Percentiles rank a stretch among this genome's conserved stretches.
Evolutionary conservation across 2,888 invertebrate genomes (phyloP).

Genomic region (Polymixis lichenea): DNA sequence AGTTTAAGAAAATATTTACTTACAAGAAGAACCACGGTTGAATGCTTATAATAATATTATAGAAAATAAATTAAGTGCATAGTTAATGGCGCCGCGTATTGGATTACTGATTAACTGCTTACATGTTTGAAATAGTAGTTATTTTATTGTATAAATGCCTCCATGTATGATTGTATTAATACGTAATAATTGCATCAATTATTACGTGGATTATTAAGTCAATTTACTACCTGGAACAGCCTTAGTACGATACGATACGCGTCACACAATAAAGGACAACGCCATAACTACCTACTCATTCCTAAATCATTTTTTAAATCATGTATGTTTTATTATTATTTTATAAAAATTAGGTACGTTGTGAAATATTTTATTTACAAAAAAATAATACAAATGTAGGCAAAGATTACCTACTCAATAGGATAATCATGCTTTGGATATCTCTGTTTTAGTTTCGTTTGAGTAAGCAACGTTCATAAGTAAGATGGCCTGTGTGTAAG

Average conservation of each 20-base stretch:
- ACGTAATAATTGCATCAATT: constrained; percentile 27
- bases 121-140: constrained; percentile 18
- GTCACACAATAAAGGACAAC: background rate
- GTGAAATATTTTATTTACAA: too few species aligned
- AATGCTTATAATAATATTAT: constrained; percentile 6
- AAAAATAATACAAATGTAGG: background rate
- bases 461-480: background rate
- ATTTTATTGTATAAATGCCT: constrained; percentile 28
- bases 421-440: background rate
- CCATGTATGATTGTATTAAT: constrained; percentile 16
- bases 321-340: too few species aligned
- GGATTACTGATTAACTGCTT: constrained; percentile 11
- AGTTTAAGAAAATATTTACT: constrained; percentile 17
- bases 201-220: constrained; percentile 5
- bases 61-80: constrained; percentile 21
- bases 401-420: background rate
- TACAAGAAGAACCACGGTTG: constrained; percentile 10
- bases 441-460: background rate
- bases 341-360: too few species aligned
- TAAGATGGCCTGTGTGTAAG: background rate
- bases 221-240: constrained; percentile 5
- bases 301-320: too few species aligned
- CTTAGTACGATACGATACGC: background rate
- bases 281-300: constrained; percentile 8
- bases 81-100: constrained; percentile 33